These are phyloP conservation scores for Notodromas monacha DNA, from an alignment of 2,888 invertebrate species.

Conservation along the genomic window DNA sequence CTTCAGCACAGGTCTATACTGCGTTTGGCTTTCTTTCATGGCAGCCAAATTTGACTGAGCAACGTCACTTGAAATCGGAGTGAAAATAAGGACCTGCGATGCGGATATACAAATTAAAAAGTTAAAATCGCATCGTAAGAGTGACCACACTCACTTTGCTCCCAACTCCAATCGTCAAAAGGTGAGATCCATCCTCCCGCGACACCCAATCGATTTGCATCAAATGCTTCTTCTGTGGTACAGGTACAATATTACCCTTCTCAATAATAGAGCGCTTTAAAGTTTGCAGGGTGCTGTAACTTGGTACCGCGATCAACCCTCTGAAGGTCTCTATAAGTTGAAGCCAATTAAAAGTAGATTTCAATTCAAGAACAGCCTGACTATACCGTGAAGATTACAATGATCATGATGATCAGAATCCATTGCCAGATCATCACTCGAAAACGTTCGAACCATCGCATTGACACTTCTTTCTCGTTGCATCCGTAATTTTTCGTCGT, in stretches of 20 bases:
- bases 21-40: slow-evolving; percentile 22
- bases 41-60: slow-evolving; percentile 76
- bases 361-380: neutral
- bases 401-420: neutral
- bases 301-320: slow-evolving; percentile 49
- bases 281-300: slow-evolving; percentile 60
- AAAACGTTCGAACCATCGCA: slow-evolving; percentile 10
- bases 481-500: slow-evolving; percentile 9
- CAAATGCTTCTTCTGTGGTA: slow-evolving; percentile 54
- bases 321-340: slow-evolving; percentile 9
- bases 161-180: slow-evolving; percentile 78
- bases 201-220: slow-evolving; percentile 97
- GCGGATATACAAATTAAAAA: slow-evolving; percentile 18
- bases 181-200: slow-evolving; percentile 92
- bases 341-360: neutral
- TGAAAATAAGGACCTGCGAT: slow-evolving; percentile 64
- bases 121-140: slow-evolving; percentile 10
- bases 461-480: slow-evolving; percentile 9
- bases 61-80: slow-evolving; percentile 69
- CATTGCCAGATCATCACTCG: slow-evolving; percentile 9
- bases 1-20: slow-evolving; percentile 35
- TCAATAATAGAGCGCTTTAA: slow-evolving; percentile 35
- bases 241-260: slow-evolving; percentile 58
- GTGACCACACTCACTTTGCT: no score
- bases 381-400: neutral